phyloP scores from a whole-genome alignment of 2,888 invertebrate species.

The Cataglyphis albicans region DNA sequence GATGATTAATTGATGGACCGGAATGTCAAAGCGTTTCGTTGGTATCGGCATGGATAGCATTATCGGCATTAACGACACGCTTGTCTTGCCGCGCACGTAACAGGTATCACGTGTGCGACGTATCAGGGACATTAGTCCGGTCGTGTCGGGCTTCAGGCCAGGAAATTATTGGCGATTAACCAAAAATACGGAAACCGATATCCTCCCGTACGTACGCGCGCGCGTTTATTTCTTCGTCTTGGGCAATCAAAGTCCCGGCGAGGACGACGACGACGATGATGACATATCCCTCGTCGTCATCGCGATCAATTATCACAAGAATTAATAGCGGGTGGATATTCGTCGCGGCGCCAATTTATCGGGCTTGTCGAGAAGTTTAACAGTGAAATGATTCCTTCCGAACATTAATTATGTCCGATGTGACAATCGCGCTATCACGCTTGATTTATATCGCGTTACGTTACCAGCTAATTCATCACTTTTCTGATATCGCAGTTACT shows the following conservation, averaged over 20 bases:
- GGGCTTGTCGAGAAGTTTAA: slow-evolving; percentile 52
- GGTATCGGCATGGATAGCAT: neutral
- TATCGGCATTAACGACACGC: slow-evolving; percentile 30
- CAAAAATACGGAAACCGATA: slow-evolving; percentile 70
- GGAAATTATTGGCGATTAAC: slow-evolving; percentile 72
- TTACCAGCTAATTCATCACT: neutral
- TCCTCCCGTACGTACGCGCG: slow-evolving; percentile 40
- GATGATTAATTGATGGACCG: slow-evolving; percentile 24
- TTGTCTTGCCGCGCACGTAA: slow-evolving; percentile 54
- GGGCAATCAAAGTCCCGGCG: neutral
- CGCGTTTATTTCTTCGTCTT: slow-evolving; percentile 35
- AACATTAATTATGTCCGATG: slow-evolving; percentile 47
- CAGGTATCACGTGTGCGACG: slow-evolving; percentile 64
- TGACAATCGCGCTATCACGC: slow-evolving; percentile 33
- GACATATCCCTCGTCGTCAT: neutral
- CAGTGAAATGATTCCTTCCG: slow-evolving; percentile 43
- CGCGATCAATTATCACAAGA: slow-evolving; percentile 43
- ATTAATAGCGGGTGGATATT: slow-evolving; percentile 44
- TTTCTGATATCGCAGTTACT: neutral
- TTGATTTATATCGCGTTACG: slow-evolving; percentile 38
- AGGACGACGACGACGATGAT: neutral
- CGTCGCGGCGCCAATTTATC: slow-evolving; percentile 43
- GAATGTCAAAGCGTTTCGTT: slow-evolving; percentile 22
- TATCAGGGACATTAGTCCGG: slow-evolving; percentile 64
- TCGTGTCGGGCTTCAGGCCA: slow-evolving; percentile 51